Evolutionary conservation across 2,797 vertebrate species (phyloP), one percentile per base, ranked within the genome.

Genomic region (Enteromius afrohamiltoni): DNA sequence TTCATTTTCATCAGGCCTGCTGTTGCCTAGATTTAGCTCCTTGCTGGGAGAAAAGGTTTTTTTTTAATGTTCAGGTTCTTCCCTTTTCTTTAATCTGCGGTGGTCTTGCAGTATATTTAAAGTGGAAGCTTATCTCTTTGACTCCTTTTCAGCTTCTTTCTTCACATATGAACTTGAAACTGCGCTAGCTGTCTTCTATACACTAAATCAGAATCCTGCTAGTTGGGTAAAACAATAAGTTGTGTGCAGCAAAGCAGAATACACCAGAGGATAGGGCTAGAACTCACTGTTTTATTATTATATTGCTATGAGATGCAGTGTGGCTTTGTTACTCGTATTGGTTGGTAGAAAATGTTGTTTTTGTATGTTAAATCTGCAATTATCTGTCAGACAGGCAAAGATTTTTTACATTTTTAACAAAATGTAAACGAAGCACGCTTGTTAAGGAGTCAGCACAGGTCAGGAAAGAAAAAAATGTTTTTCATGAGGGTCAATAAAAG

Each of bases 1-100:
- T 93, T 91, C 83, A 91, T 92, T 91, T 92, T 90, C 77, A 87
- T 89, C 77, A 34, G 60, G 89, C 88, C 91, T 89, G 87, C 88
- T 88, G 86, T 87, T 91, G 88, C 89, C 85, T 85, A 88, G 88
- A 91, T 92, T 91, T 90, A 90, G 85, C 85, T 77, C 70, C 87
- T 87, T 83, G 83, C 88, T 78, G 87, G 85, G 40, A 88, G 90
- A 91, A 91, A 85, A 62, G 49, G 77, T 87, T 85, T 29, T 29
- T 87, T 90, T 87, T 87, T 90, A 91, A 91, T 88, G 86, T 84
- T 79, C 65, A 75, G 82, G 45, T 85, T 91, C 64, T 88, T 82
- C 86, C 79, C 82, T 88, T 82, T 78, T 75, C 82, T 92, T 88
- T 92, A 91, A 93, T 91, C 90, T 92, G 77, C 86, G 79, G 89